phyloP scores from a whole-genome alignment of 2,113 vertebrate genomes.

The Sterrhoptilus dennistouni region DNA sequence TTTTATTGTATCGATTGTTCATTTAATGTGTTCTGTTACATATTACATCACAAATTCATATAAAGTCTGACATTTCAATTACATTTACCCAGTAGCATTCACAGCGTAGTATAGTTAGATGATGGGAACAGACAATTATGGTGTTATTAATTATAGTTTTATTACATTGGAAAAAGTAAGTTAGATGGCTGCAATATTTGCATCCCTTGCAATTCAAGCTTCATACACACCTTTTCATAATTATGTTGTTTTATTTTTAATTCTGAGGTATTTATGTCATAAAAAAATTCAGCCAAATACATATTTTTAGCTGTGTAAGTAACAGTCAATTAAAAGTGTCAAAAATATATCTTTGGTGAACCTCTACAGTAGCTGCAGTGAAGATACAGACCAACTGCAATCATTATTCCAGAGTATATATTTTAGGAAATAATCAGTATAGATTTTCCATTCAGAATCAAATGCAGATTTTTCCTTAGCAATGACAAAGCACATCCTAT shows the following conservation, averaged over 20 bases:
- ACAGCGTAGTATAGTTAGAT: neutral
- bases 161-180: neutral
- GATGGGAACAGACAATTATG: neutral
- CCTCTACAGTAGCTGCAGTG: neutral
- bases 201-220: neutral
- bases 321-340: neutral
- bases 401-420: neutral
- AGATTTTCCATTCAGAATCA: neutral
- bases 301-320: neutral
- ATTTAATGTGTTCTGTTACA: neutral
- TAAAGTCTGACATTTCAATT: conserved; percentile 31
- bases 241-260: neutral
- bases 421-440: neutral
- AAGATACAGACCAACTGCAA: neutral
- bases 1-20: neutral
- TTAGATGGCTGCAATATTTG: neutral
- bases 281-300: neutral
- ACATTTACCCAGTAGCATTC: neutral
- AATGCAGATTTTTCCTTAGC: neutral
- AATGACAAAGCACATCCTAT: neutral
- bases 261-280: neutral
- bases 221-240: neutral
- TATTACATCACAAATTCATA: neutral
- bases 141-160: neutral
- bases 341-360: neutral